A percentile compares a stretch with the other conserved stretches of the same genome.
Conservation (phyloP, 2,113 vertebrate genomes). For the Otus sunia region DNA sequence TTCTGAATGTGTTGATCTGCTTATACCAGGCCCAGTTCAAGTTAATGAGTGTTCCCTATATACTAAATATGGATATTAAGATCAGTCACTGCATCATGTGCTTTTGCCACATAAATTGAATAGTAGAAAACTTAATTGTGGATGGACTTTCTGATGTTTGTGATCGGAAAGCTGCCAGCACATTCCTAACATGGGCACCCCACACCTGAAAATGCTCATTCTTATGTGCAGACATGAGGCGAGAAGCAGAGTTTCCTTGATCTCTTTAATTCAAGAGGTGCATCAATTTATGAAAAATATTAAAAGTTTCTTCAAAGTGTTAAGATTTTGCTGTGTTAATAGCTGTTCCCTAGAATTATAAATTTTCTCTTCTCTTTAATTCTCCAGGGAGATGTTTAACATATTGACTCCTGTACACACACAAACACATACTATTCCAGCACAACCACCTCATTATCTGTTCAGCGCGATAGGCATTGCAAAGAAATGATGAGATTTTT, state of each 20-base stretch:
- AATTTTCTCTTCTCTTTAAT: background rate
- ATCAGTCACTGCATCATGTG: background rate
- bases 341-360: background rate
- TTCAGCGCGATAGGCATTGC: background rate
- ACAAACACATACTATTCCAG: background rate
- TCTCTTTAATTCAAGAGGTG: background rate
- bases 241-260: background rate
- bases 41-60: background rate
- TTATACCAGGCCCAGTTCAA: fast-evolving
- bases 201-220: background rate
- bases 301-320: background rate
- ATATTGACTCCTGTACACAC: background rate
- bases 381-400: background rate
- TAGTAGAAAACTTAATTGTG: background rate
- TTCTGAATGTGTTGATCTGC: background rate
- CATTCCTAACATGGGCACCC: background rate
- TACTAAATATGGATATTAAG: background rate
- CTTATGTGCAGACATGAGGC: fast-evolving
- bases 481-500: background rate
- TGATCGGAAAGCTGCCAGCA: background rate
- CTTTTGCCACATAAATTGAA: background rate
- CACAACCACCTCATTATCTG: background rate
- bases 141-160: background rate
- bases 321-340: background rate
- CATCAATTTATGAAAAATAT: background rate